Conservation (phyloP, 2,888 invertebrate genomes). For the Parthenolecanium corni region DNA sequence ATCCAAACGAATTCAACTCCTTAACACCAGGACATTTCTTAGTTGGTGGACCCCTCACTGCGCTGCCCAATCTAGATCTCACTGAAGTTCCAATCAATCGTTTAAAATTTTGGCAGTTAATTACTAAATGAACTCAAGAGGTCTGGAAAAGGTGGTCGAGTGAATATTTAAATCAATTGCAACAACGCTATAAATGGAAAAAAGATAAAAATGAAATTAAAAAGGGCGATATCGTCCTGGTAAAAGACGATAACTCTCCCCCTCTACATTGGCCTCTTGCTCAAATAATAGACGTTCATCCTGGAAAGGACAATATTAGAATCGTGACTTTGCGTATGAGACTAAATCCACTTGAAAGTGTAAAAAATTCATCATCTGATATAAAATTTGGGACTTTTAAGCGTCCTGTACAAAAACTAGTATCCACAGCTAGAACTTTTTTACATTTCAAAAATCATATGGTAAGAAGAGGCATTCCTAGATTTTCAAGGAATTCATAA, state of each 20-base stretch:
- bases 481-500: too few species aligned
- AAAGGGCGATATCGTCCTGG: not conserved
- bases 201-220: not conserved
- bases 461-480: too few species aligned
- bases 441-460: too few species aligned
- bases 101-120: not conserved
- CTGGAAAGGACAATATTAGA: not conserved
- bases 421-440: not conserved
- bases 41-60: slow-evolving; percentile 34
- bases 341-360: not conserved
- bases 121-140: not conserved
- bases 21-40: slow-evolving; percentile 34
- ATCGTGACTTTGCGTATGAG: not conserved
- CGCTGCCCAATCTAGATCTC: slow-evolving; percentile 34
- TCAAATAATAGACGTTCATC: not conserved
- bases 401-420: not conserved
- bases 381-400: too few species aligned
- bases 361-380: too few species aligned
- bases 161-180: not conserved
- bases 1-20: not conserved
- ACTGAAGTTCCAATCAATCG: slow-evolving; percentile 19
- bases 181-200: slow-evolving; percentile 24
- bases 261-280: not conserved
- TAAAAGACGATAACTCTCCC: not conserved
- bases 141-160: not conserved